Percentiles rank a stretch among this genome's conserved stretches.
phyloP scores from a whole-genome alignment of 1,140 invertebrate species.

The Drosophila athabasca region DNA sequence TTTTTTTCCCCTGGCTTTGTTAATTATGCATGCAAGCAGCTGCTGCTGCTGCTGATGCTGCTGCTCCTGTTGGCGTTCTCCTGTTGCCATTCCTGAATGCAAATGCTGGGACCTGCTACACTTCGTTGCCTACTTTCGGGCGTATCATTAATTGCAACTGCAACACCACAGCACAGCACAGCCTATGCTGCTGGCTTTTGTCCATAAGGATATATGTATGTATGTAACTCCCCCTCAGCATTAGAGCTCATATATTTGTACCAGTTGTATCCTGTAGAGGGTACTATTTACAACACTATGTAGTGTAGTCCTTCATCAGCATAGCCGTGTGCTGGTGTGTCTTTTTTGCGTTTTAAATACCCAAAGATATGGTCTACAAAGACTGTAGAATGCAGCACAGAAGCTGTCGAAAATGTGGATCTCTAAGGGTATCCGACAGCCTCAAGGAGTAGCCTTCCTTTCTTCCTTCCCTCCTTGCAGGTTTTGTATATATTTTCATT shows the following conservation, averaged over 20 bases:
- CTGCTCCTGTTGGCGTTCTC: background rate
- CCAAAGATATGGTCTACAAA: no score
- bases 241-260: no score
- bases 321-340: no score
- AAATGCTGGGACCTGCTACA: conserved; percentile 1
- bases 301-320: no score
- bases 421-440: no score
- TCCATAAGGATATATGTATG: conserved; percentile 15
- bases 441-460: no score
- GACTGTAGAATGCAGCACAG: no score
- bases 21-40: conserved; percentile 64
- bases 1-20: conserved; percentile 37
- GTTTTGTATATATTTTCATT: conserved; percentile 53
- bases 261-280: no score
- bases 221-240: background rate
- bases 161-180: conserved; percentile 43
- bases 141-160: conserved; percentile 70
- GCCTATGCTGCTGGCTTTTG: conserved; percentile 28
- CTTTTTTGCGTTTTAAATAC: no score
- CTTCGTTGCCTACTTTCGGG: conserved; percentile 56
- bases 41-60: conserved; percentile 22
- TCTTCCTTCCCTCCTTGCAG: no score
- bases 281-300: no score
- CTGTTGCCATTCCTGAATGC: background rate
- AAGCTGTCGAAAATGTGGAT: no score